Conservation (phyloP, 2,888 invertebrate species). For the Drosophila eohydei region DNA sequence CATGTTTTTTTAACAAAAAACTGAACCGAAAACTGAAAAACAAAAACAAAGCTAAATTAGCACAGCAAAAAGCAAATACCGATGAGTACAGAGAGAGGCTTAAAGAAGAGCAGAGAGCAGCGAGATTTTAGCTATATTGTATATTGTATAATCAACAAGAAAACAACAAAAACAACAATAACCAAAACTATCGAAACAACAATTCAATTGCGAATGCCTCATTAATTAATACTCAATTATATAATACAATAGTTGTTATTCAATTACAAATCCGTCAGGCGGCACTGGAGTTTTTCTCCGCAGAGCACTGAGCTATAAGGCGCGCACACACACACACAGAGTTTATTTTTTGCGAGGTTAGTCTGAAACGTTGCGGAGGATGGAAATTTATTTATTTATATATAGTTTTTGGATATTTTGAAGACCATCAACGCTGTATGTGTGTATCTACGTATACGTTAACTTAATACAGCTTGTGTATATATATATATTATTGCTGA, state of each 20-base stretch:
- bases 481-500: conserved; percentile 1
- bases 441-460: neutral
- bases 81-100: neutral
- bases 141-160: neutral
- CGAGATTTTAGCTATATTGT: conserved; percentile 32
- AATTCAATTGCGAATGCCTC: conserved; percentile 15
- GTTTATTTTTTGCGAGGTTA: neutral
- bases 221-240: conserved; percentile 15
- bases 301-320: conserved; percentile 50
- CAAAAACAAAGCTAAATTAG: conserved; percentile 2
- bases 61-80: conserved; percentile 1
- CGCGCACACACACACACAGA: conserved; percentile 3
- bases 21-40: neutral
- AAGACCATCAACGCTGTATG: neutral
- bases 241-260: conserved; percentile 10
- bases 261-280: conserved; percentile 7
- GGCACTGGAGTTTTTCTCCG: conserved; percentile 19
- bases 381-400: conserved; percentile 4
- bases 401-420: conserved; percentile 1
- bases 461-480: neutral
- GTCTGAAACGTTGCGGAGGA: neutral
- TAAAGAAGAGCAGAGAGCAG: conserved; percentile 3
- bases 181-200: conserved; percentile 3
- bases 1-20: conserved; percentile 14
- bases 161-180: neutral